phyloP scores from a whole-genome alignment of 2,113 vertebrate species.

The Corythoichthys intestinalis region DNA sequence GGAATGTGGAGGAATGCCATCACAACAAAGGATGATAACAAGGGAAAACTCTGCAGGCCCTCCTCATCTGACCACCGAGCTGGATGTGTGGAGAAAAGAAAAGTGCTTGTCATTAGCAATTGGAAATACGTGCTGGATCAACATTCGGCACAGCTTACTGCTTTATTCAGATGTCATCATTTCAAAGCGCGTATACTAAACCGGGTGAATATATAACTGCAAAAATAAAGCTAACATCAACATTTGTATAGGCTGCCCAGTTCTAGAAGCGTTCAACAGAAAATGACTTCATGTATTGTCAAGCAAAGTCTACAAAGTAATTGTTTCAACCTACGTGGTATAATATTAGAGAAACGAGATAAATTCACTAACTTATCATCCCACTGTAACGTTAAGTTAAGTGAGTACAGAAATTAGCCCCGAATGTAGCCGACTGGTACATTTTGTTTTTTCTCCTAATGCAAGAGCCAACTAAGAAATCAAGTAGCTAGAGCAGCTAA shows the following conservation, averaged over 20 bases:
- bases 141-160: conserved; percentile 1
- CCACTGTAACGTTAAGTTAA: not conserved
- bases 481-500: not conserved
- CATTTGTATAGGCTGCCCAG: too few species aligned
- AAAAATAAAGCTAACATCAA: not conserved
- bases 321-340: not conserved
- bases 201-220: not conserved
- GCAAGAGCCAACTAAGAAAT: not conserved
- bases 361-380: not conserved
- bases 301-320: not conserved
- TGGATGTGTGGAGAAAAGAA: conserved; percentile 29
- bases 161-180: conserved; percentile 24
- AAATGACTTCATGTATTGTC: not conserved
- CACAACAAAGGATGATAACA: conserved; percentile 36
- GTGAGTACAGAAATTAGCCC: not conserved
- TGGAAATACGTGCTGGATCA: not conserved
- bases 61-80: conserved; percentile 67
- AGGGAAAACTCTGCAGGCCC: conserved; percentile 25
- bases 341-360: not conserved
- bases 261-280: not conserved
- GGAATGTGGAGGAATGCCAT: conserved; percentile 56
- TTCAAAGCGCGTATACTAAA: not conserved
- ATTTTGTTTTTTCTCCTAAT: conserved; percentile 1
- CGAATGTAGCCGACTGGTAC: conserved; percentile 7
- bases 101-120: conserved; percentile 17